Percentiles rank a stretch among this genome's conserved stretches.
phyloP scores from a whole-genome alignment of 2,113 vertebrate genomes.

The Syngnathoides biaculeatus region DNA sequence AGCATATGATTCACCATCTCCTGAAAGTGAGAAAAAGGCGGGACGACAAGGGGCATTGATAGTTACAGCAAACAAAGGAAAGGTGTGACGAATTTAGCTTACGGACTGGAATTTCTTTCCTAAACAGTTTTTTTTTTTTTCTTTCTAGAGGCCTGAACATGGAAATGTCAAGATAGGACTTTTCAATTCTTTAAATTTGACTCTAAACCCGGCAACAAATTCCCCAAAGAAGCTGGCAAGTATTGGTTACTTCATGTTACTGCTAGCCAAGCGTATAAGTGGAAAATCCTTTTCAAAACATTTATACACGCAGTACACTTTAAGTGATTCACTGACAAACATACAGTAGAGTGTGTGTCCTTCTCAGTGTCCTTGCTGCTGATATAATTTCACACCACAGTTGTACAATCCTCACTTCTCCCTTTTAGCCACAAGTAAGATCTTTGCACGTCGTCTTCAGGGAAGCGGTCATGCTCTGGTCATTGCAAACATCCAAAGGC shows the following conservation, averaged over 20 bases:
- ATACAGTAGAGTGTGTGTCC: slow-evolving; percentile 15
- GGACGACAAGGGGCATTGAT: slow-evolving; percentile 11
- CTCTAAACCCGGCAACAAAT: neutral
- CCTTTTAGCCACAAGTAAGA: slow-evolving; percentile 54
- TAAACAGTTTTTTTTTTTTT: neutral
- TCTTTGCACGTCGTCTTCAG: slow-evolving; percentile 35
- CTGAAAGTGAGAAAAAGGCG: slow-evolving; percentile 21
- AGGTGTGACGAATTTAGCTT: slow-evolving; percentile 54
- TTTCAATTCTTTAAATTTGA: slow-evolving; percentile 2
- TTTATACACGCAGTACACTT: slow-evolving; percentile 6
- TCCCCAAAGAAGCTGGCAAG: neutral
- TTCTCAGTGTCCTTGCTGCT: slow-evolving; percentile 12
- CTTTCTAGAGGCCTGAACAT: slow-evolving; percentile 31
- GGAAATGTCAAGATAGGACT: slow-evolving; percentile 33
- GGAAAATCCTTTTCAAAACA: slow-evolving; percentile 11
- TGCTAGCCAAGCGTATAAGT: slow-evolving; percentile 1
- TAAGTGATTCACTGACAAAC: neutral
- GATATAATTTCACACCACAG: slow-evolving; percentile 58
- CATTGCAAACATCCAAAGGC: neutral
- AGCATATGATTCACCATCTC: neutral
- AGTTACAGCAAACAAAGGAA: slow-evolving; percentile 28
- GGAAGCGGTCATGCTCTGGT: slow-evolving; percentile 15
- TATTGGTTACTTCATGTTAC: neutral
- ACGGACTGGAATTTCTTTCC: slow-evolving; percentile 39
- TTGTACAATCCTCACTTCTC: slow-evolving; percentile 59